phyloP scores from a whole-genome alignment of 1,140 invertebrate genomes.

The Penaeus chinensis region DNA sequence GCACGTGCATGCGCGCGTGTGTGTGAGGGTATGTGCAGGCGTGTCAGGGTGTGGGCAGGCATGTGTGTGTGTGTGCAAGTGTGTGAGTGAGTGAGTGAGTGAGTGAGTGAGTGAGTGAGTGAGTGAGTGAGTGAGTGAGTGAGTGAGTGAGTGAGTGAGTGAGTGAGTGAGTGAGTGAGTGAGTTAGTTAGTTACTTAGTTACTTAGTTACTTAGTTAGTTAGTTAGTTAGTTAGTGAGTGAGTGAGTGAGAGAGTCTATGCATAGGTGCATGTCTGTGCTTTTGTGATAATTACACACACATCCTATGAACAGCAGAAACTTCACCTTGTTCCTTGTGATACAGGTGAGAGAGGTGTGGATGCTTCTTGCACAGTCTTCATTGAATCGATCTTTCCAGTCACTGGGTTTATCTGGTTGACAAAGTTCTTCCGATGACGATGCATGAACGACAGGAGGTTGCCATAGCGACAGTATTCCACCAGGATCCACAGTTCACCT shows the following conservation, averaged over 20 bases:
- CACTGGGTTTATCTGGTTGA: conserved; percentile 64
- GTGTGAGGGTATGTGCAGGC: too few relatives aligned
- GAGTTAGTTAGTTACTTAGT: not conserved
- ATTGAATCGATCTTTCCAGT: conserved; percentile 49
- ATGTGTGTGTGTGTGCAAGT: too few relatives aligned
- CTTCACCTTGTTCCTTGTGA: too few relatives aligned
- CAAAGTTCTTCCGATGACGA: conserved; percentile 66
- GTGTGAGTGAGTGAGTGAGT: not conserved
- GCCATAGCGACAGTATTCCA: conserved; percentile 71
- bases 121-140: not conserved
- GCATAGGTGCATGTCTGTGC: not conserved
- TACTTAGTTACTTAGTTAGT: not conserved
- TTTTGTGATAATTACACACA: not conserved
- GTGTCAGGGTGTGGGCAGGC: too few relatives aligned
- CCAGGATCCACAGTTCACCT: conserved; percentile 69
- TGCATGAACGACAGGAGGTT: conserved; percentile 70
- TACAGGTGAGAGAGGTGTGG: not conserved
- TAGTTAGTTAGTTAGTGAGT: not conserved
- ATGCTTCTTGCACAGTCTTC: not conserved
- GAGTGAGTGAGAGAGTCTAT: not conserved
- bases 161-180: not conserved
- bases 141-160: not conserved
- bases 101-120: not conserved
- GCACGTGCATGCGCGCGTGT: too few relatives aligned
- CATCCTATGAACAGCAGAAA: not conserved